These are phyloP conservation scores for Hemicrepidius hirtus DNA, from an alignment of 2,888 invertebrate species.

Conservation along the genomic window DNA sequence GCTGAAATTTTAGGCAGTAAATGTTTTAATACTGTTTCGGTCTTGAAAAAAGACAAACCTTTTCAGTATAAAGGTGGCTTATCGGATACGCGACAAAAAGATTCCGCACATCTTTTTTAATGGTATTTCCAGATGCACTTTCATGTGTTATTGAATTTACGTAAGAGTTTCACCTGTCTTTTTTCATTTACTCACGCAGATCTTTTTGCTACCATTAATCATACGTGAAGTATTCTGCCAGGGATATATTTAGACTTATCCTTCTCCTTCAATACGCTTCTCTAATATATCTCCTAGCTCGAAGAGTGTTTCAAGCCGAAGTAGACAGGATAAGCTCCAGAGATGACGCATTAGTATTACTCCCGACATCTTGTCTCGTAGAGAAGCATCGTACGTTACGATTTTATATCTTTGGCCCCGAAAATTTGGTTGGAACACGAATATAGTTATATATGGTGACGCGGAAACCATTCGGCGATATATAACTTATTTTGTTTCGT, in stretches of 20 bases:
- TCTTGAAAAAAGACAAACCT: too few relatives aligned
- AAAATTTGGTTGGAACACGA: conserved; percentile 28
- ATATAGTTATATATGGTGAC: conserved; percentile 34
- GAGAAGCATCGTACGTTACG: conserved; percentile 29
- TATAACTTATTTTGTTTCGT: conserved; percentile 37
- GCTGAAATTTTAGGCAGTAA: too few relatives aligned
- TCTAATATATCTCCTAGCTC: conserved; percentile 45
- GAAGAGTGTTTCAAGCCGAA: conserved; percentile 50
- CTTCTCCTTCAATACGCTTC: conserved; percentile 46
- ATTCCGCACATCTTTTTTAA: too few relatives aligned
- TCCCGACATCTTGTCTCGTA: conserved; percentile 45
- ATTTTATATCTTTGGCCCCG: conserved; percentile 36
- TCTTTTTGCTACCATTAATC: conserved; percentile 45
- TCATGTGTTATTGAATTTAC: background rate
- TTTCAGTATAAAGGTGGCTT: too few relatives aligned
- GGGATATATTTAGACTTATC: conserved; percentile 47
- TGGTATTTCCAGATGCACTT: background rate
- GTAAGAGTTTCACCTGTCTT: conserved; percentile 44
- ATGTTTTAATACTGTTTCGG: too few relatives aligned
- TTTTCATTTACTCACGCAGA: conserved; percentile 34
- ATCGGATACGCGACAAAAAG: too few relatives aligned
- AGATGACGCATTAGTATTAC: conserved; percentile 53
- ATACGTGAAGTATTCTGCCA: conserved; percentile 46
- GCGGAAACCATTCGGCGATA: conserved; percentile 27
- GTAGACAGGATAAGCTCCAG: conserved; percentile 51